Evolutionary conservation across 1,140 invertebrate genomes (phyloP), one percentile per base, ranked within the genome.

Genomic region (Anastrepha obliqua): DNA sequence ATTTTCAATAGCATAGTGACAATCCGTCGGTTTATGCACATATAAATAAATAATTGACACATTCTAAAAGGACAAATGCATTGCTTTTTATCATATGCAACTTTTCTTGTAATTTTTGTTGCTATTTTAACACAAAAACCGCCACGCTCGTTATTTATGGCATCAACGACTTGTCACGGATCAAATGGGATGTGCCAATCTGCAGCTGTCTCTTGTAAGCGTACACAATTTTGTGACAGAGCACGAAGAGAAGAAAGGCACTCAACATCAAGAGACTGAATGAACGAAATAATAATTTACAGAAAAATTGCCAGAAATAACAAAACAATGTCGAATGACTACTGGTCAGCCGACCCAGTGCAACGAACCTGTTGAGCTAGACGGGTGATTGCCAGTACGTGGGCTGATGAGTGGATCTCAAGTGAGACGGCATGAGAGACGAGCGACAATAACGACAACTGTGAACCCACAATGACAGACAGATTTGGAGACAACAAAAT

Each of bases 321-420:
- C 47, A 55, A 81, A 6, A 81, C n/a, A 55, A 81, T 55, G 47
- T 81, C 15, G 20, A 29, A 17, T 11, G 74, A 81, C 74, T 20
- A 17, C 17, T 51, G n/a, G 9, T 8, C 74, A 42, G 17, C 4
- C 74, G 74, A 15, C 9, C 42, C 44, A 81, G 74, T 55, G 74
- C 74, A 81, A 55, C 55, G 74, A 81, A 81, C 74, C 15, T 81
- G 74, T n/a, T 81, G 74, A 8, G 74, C 74, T 81, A 81, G 74
- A 81, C 74, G 47, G n/a, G 2, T 81, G 47, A 81, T 3, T 81
- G 47, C 13, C 17, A 5, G 29, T 39, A 29, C 29, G n/a, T 47
- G 9, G n/a, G n/a, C n/a, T 51, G 70, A 39, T 55, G 47, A 20
- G 74, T 9, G 17, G 4, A 81, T 6, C 13, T 20, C 47, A 8